phyloP scores from a whole-genome alignment of 2,797 vertebrate species.

The Pseudotriccus pelzelni region DNA sequence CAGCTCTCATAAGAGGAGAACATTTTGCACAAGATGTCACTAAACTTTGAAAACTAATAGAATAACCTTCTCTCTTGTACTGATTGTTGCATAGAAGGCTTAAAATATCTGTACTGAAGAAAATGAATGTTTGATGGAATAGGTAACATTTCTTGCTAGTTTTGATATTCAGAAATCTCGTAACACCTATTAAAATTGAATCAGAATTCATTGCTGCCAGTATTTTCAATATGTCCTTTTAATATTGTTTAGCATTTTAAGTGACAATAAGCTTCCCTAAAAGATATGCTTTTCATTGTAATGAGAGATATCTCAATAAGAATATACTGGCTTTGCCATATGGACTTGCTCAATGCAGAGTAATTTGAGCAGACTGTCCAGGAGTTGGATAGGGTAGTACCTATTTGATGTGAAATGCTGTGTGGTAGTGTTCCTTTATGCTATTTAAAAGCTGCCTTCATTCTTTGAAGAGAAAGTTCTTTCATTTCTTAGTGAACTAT shows the following conservation, averaged over 20 bases:
- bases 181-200: not conserved
- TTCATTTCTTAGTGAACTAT: not conserved
- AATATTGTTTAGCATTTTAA: not conserved
- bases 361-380: not conserved
- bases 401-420: not conserved
- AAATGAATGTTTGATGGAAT: not conserved
- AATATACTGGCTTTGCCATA: not conserved
- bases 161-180: not conserved
- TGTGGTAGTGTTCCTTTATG: not conserved
- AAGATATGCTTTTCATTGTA: not conserved
- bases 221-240: not conserved
- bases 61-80: not conserved
- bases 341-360: not conserved
- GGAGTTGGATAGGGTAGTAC: not conserved
- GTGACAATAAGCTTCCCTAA: not conserved
- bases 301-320: not conserved
- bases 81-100: not conserved
- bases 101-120: not conserved
- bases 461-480: not conserved
- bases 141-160: not conserved
- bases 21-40: not conserved
- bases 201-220: not conserved
- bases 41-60: not conserved
- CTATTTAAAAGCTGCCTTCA: not conserved
- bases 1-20: not conserved